These are phyloP conservation scores for Latrodectus elegans DNA, from an alignment of 2,888 invertebrate species.

Conservation along the genomic window DNA sequence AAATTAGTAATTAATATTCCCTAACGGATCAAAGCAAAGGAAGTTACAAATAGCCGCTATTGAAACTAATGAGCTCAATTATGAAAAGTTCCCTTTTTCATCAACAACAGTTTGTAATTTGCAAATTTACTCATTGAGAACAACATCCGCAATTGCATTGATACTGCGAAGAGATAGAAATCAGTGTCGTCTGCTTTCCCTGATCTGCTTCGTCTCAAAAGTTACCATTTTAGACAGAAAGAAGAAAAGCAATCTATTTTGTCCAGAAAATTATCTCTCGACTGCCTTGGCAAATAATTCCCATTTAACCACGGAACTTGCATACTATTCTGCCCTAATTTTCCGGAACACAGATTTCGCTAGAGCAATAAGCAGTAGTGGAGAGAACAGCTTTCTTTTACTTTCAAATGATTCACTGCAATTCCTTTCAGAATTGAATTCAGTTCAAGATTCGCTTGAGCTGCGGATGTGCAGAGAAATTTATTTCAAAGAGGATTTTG, in stretches of 20 bases:
- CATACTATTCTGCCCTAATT: not conserved
- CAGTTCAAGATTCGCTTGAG: slow-evolving; percentile 6
- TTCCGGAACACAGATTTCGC: not conserved
- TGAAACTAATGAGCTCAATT: too few species aligned
- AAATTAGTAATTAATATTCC: too few species aligned
- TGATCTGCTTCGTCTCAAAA: not conserved
- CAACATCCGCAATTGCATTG: too few species aligned
- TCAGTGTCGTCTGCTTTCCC: not conserved
- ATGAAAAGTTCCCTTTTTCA: too few species aligned
- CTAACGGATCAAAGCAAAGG: too few species aligned
- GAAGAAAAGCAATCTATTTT: not conserved
- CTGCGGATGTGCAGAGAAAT: not conserved
- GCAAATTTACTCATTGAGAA: too few species aligned
- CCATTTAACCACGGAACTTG: slow-evolving; percentile 31
- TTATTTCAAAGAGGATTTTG: not conserved
- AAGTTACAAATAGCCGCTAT: too few species aligned
- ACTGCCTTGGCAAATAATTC: slow-evolving; percentile 44
- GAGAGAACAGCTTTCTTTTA: not conserved
- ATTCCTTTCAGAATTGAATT: slow-evolving; percentile 19
- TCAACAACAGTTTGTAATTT: too few species aligned
- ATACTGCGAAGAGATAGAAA: too few species aligned
- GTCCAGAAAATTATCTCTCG: not conserved
- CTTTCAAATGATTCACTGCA: slow-evolving; percentile 27
- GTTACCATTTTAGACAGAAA: not conserved
- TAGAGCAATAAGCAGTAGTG: not conserved